phyloP scores from a whole-genome alignment of 2,113 vertebrate species.

The Orthonyx spaldingii region DNA sequence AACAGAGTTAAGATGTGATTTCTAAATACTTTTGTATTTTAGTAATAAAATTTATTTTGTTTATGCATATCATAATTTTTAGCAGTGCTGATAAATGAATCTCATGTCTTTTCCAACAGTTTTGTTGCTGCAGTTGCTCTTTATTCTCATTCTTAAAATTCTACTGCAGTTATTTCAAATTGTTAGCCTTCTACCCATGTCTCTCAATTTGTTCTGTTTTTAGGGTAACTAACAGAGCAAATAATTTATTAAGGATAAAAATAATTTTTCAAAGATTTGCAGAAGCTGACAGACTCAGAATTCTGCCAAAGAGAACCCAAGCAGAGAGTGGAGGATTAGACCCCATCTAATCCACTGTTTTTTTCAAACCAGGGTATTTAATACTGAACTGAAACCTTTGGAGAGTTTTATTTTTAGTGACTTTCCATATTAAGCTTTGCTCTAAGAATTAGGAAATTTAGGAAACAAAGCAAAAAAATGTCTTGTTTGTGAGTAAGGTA shows the following conservation, averaged over 20 bases:
- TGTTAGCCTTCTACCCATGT: not conserved
- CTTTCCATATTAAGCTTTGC: not conserved
- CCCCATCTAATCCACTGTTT: not conserved
- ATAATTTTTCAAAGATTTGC: slow-evolving; percentile 32
- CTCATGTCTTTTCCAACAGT: not conserved
- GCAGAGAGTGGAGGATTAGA: slow-evolving; percentile 7
- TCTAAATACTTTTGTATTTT: not conserved
- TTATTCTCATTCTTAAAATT: not conserved
- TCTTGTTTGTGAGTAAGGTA: not conserved
- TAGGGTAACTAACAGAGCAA: slow-evolving; percentile 16
- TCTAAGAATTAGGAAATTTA: not conserved
- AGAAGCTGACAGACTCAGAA: not conserved
- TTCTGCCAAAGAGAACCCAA: not conserved
- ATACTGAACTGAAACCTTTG: not conserved
- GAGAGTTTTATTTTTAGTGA: slow-evolving; percentile 2
- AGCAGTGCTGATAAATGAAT: not conserved
- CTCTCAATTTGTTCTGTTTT: slow-evolving; percentile 39
- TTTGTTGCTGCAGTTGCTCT: not conserved
- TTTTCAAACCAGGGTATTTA: slow-evolving; percentile 13
- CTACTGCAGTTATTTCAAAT: not conserved
- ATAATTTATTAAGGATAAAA: slow-evolving; percentile 38
- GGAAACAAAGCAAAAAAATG: not conserved
- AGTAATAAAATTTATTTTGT: not conserved
- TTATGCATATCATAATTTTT: not conserved
- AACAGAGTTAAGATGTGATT: not conserved